Conservation (phyloP, 2,888 invertebrate species). For the Drosophila nr. perissopoda region DNA sequence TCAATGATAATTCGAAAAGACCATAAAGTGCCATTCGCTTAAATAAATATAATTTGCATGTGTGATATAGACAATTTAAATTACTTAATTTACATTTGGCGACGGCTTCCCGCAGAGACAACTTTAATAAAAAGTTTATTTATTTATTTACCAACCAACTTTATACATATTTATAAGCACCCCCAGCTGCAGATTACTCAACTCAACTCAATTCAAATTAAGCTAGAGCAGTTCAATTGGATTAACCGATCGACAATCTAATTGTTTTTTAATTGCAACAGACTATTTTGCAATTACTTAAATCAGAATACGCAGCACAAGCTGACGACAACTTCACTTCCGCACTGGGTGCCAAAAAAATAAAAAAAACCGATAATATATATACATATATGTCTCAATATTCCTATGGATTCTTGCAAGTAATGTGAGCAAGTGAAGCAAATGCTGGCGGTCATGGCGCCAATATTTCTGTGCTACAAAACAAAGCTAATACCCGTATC, state of each 20-base stretch:
- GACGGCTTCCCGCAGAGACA: conserved; percentile 42
- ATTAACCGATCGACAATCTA: conserved; percentile 28
- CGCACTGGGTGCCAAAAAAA: conserved; percentile 22
- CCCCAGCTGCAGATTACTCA: neutral
- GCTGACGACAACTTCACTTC: conserved; percentile 37
- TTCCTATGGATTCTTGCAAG: conserved; percentile 26
- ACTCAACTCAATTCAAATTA: conserved; percentile 17
- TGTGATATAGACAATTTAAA: conserved; percentile 20
- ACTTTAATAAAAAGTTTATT: conserved; percentile 30
- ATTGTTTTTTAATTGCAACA: conserved; percentile 57
- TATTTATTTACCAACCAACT: too few relatives aligned
- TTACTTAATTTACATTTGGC: conserved; percentile 61
- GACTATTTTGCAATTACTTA: conserved; percentile 8
- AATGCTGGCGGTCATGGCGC: conserved; percentile 43
- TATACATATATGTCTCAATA: neutral
- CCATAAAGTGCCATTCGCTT: neutral
- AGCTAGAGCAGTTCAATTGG: conserved; percentile 16
- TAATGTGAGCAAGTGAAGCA: conserved; percentile 26
- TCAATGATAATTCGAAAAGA: neutral
- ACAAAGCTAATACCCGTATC: conserved; percentile 13
- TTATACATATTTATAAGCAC: neutral
- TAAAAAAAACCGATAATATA: neutral
- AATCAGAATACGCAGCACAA: conserved; percentile 8
- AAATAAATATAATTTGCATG: neutral
- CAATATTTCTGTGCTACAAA: too few relatives aligned